Evolutionary conservation across 2,113 vertebrate species (phyloP).

Genomic region (Chamaetylas fuelleborni): DNA sequence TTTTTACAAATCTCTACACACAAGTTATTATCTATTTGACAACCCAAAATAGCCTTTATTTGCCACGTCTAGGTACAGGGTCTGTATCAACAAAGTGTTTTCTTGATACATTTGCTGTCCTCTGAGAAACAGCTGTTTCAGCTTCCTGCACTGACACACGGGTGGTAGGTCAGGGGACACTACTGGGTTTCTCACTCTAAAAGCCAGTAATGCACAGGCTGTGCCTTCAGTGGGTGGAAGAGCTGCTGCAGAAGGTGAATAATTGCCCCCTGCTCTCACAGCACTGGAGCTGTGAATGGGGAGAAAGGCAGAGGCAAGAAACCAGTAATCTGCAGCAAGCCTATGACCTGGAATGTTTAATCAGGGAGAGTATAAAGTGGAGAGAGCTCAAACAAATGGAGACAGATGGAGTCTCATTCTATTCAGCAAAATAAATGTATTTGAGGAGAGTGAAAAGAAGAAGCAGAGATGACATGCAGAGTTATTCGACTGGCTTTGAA

Average conservation of each 20-base stretch:
- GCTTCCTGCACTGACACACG: background rate
- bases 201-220: constrained; percentile 18
- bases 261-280: background rate
- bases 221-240: background rate
- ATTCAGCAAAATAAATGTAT: background rate
- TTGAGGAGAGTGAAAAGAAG: background rate
- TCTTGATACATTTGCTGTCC: background rate
- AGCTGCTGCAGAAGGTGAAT: constrained; percentile 4
- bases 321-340: background rate
- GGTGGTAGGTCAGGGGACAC: background rate
- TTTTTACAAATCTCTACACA: constrained; percentile 21
- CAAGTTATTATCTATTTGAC: background rate
- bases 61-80: background rate
- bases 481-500: background rate
- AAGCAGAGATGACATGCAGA: background rate
- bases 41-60: constrained; percentile 2
- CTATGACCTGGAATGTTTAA: background rate
- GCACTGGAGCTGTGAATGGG: background rate
- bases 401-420: background rate
- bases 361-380: background rate
- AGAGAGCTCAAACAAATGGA: background rate
- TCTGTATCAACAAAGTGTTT: background rate
- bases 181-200: constrained; percentile 11
- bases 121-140: constrained; percentile 8
- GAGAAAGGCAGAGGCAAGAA: background rate